Percentiles rank a stretch among this genome's conserved stretches.
phyloP scores from a whole-genome alignment of 2,113 vertebrate species.

The Crotalus horridus region DNA sequence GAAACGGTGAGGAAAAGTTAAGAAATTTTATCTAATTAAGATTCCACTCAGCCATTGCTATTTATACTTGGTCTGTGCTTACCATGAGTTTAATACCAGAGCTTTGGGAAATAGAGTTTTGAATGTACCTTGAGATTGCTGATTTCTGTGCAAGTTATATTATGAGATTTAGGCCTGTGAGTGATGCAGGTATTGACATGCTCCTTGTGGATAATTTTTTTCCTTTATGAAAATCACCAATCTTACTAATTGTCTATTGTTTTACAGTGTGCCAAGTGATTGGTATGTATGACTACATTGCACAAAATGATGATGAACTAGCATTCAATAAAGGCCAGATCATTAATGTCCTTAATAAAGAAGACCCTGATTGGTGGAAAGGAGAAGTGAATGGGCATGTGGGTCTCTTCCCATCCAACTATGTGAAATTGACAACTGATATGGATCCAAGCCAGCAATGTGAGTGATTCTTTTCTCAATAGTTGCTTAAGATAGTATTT shows the following conservation, averaged over 20 bases:
- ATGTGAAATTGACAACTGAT: conserved; percentile 96
- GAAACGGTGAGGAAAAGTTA: not conserved
- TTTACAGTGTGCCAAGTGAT: conserved; percentile 95
- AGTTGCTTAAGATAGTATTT: conserved; percentile 38
- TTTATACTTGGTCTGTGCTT: not conserved
- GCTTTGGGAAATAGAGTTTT: not conserved
- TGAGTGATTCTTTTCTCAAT: conserved; percentile 75
- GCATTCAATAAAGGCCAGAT: conserved; percentile 97
- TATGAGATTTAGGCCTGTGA: not conserved
- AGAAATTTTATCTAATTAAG: not conserved
- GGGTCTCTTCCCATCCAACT: conserved; percentile 98
- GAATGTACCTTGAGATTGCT: not conserved
- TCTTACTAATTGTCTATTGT: conserved; percentile 42
- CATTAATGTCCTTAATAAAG: conserved; percentile 94
- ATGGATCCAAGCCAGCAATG: conserved; percentile 98
- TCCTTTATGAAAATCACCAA: not conserved
- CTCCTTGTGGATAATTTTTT: not conserved
- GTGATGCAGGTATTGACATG: not conserved
- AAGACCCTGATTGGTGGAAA: conserved; percentile 99
- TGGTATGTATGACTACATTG: conserved; percentile 97
- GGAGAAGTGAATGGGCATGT: conserved; percentile 91
- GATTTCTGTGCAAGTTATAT: not conserved
- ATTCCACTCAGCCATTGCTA: not conserved
- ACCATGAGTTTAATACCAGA: not conserved
- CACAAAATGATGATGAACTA: conserved; percentile 98